phyloP scores from a whole-genome alignment of 2,113 vertebrate species.

The Phocoena phocoena region DNA sequence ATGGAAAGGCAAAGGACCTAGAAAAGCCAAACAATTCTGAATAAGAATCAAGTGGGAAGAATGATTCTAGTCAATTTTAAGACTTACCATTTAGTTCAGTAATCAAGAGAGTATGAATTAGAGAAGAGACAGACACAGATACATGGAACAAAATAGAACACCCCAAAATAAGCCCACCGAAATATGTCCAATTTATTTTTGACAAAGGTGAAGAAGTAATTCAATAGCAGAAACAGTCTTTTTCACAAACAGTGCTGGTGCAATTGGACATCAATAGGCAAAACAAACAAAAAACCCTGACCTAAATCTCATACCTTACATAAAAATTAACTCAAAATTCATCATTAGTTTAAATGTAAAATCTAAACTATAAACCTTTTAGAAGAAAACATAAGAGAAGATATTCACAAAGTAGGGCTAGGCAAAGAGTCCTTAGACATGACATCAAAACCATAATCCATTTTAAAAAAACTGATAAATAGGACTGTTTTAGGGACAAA shows the following conservation, averaged over 20 bases:
- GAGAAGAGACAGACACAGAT: background rate
- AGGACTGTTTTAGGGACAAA: background rate
- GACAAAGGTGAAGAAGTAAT: background rate
- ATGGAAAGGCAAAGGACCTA: background rate
- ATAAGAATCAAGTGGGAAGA: background rate
- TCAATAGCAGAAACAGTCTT: background rate
- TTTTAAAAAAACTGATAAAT: background rate
- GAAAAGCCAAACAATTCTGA: background rate
- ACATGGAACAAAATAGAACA: background rate
- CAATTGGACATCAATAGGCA: background rate
- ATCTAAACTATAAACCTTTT: background rate
- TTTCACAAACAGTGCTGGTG: background rate
- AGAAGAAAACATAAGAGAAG: background rate
- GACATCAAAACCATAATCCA: background rate
- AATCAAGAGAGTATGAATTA: background rate
- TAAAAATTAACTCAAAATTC: background rate
- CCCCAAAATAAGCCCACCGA: background rate
- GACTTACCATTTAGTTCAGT: background rate
- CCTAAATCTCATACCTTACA: background rate
- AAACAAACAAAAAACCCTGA: background rate
- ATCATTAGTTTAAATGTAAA: slow-evolving; percentile 2
- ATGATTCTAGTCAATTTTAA: background rate
- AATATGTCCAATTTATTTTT: background rate
- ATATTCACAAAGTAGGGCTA: background rate
- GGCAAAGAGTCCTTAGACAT: background rate